phyloP scores from a whole-genome alignment of 1,140 invertebrate species.

The Lasioglossum baleicum region DNA sequence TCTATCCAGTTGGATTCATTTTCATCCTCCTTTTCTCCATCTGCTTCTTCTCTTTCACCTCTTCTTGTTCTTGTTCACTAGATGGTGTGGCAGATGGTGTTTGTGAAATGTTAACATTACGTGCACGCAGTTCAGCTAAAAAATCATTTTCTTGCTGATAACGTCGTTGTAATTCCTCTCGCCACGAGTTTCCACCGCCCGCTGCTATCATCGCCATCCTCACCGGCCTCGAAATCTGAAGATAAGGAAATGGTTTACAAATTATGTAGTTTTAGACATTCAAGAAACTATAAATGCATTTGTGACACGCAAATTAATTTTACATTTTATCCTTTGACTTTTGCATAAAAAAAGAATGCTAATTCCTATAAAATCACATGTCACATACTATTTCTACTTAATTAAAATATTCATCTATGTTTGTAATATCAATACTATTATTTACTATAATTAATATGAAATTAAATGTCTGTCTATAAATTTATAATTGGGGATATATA shows the following conservation, averaged over 20 bases:
- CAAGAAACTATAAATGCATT: too few species aligned
- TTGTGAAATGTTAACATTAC: conserved; percentile 76
- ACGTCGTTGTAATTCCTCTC: conserved; percentile 83
- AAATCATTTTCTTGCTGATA: conserved; percentile 85
- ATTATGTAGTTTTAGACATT: neutral
- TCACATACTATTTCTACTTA: too few species aligned
- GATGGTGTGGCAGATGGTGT: conserved; percentile 64
- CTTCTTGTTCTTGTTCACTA: conserved; percentile 78
- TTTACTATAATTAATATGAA: too few species aligned
- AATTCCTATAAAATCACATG: too few species aligned
- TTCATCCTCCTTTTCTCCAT: conserved; percentile 80
- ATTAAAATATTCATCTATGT: too few species aligned
- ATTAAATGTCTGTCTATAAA: too few species aligned
- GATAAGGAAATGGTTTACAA: conserved; percentile 41
- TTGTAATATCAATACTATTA: too few species aligned
- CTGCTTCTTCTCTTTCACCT: conserved; percentile 76
- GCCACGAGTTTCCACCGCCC: conserved; percentile 81
- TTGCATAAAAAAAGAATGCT: too few species aligned
- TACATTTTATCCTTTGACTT: too few species aligned
- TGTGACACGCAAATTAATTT: too few species aligned
- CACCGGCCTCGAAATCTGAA: conserved; percentile 80
- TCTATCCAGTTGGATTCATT: conserved; percentile 85
- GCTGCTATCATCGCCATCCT: conserved; percentile 80
- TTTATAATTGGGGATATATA: too few species aligned
- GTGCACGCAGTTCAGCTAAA: conserved; percentile 82